These are phyloP conservation scores for Lampris megalopsis DNA, from an alignment of 2,113 vertebrate genomes.

Conservation along the genomic window DNA sequence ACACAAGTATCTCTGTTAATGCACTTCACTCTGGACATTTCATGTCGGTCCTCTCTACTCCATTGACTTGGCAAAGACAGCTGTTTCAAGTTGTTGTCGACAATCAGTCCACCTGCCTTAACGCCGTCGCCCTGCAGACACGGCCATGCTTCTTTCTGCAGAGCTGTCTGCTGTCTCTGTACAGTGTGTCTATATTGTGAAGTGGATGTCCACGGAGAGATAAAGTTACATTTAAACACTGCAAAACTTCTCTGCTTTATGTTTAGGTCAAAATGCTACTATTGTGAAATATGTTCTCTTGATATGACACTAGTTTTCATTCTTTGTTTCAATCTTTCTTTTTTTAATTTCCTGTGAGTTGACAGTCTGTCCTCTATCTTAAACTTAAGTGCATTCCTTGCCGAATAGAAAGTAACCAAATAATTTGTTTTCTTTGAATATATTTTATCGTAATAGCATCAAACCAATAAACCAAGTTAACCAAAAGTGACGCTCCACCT, in stretches of 20 bases:
- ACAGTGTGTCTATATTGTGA: slow-evolving; percentile 82
- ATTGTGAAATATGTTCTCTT: slow-evolving; percentile 68
- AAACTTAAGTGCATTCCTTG: slow-evolving; percentile 38
- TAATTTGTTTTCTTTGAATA: slow-evolving; percentile 71
- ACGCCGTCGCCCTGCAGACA: slow-evolving; percentile 42
- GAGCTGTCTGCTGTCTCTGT: slow-evolving; percentile 56
- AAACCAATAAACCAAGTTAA: slow-evolving; percentile 75
- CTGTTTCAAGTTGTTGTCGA: slow-evolving; percentile 58
- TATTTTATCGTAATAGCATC: slow-evolving; percentile 82
- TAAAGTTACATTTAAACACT: slow-evolving; percentile 59
- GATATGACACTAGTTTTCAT: slow-evolving; percentile 51
- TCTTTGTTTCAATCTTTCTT: slow-evolving; percentile 15
- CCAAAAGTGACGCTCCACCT: slow-evolving; percentile 46
- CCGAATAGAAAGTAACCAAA: slow-evolving; percentile 60
- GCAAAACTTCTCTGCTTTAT: slow-evolving; percentile 57
- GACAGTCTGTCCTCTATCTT: slow-evolving; percentile 44
- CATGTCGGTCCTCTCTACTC: slow-evolving; percentile 26
- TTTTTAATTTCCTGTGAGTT: slow-evolving; percentile 48
- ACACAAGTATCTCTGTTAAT: slow-evolving; percentile 38
- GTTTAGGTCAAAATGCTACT: slow-evolving; percentile 62
- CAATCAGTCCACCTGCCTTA: slow-evolving; percentile 78
- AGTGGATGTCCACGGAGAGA: slow-evolving; percentile 68
- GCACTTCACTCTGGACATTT: slow-evolving; percentile 33
- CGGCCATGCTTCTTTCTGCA: background rate
- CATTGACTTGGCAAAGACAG: background rate